Evolutionary conservation across 2,797 vertebrate species (phyloP), one percentile per base, ranked within the genome.

Genomic region (Enteromius mattozi): DNA sequence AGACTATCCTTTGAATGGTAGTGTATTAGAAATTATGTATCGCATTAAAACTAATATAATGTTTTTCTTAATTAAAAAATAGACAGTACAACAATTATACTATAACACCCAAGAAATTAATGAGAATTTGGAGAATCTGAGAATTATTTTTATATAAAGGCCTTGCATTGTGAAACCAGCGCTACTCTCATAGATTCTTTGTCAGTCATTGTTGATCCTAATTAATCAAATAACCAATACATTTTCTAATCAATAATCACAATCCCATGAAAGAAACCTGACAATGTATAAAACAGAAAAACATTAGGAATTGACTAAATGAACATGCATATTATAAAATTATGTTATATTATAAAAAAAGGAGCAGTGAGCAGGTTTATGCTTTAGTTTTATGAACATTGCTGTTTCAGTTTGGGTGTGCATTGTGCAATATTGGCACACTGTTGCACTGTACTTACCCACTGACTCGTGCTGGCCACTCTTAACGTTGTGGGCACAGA

Each of bases 361-460:
- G 1, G 0, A 10, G 21, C 14, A 56, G 35, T 35, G 27, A 19
- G 37, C 12, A 4, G 3, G 1, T 24, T 40, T 54, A 54, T 37
- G 49, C 5, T 37, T 21, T 54, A 6, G 49, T n/a, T 54, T 14
- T 3, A 24, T 56, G 49, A 8, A 40, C 13, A 17, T 24, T 37
- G 21, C 19, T 37, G 13, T 40, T 40, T 13, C 33, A 76, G 6
- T 35, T 61, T 16, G 27, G 68, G 13, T 47, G 27, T 63, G 37
- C 17, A 14, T 59, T 13, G 68, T 27, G 47, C 24, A 27, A 9
- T 8, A 12, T 6, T 70, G 19, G 9, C 65, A 49, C 51, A 72
- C 0, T 19, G 33, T 8, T 70, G 24, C 27, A 14, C 9, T 35
- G n/a, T 76, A 96, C 97, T 97, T 91, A 99, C 98, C 98, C 59